Evolutionary conservation across 2,797 vertebrate species (phyloP).

Genomic region (Arctocebus calabarensis): DNA sequence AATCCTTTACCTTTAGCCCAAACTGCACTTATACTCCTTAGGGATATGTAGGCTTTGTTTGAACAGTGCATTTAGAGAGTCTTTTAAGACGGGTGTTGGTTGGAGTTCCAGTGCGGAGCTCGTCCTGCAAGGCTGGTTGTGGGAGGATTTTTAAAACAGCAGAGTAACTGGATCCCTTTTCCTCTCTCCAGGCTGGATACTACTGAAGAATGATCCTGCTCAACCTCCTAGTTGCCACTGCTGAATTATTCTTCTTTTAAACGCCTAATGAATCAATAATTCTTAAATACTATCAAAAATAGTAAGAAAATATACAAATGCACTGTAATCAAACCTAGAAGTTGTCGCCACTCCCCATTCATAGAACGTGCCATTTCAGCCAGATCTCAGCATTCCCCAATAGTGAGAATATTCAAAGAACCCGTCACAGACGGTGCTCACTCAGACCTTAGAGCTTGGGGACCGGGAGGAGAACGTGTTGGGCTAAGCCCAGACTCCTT

Average conservation of each 20-base stretch:
- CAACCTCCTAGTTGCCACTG: neutral
- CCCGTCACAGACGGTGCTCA: neutral
- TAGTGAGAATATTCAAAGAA: neutral
- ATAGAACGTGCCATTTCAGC: neutral
- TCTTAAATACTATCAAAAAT: conserved; percentile 25
- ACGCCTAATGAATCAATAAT: neutral
- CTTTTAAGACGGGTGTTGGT: neutral
- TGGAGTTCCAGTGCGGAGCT: neutral
- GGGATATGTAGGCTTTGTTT: neutral
- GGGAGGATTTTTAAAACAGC: neutral
- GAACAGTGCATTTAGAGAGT: too few species aligned
- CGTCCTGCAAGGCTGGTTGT: neutral
- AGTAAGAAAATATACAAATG: neutral
- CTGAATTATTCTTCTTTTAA: conserved; percentile 6
- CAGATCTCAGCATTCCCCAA: neutral
- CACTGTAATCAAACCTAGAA: neutral
- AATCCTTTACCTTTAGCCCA: neutral
- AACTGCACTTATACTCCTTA: neutral
- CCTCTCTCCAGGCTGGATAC: conserved; percentile 42
- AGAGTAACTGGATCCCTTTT: conserved; percentile 2
- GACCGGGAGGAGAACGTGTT: neutral
- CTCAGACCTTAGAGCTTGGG: neutral
- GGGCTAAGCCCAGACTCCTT: neutral
- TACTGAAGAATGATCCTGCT: conserved; percentile 59
- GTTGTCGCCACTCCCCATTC: neutral